Evolutionary conservation across 2,113 vertebrate species (phyloP).

Genomic region (Tetrao urogallus): DNA sequence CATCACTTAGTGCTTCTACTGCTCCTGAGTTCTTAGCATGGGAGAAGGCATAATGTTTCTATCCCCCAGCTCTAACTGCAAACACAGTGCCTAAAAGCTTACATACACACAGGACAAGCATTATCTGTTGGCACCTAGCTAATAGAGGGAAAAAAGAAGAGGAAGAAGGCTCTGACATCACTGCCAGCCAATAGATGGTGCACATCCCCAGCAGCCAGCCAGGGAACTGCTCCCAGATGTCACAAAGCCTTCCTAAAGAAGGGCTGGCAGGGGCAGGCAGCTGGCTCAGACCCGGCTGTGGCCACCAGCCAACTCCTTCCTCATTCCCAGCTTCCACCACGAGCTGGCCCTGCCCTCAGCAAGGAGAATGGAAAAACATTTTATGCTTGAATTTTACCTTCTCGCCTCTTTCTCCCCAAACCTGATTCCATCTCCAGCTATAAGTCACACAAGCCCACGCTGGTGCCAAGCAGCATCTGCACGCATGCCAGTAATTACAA

Average conservation of each 20-base stretch:
- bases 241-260: constrained; percentile 21
- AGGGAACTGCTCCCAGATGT: constrained; percentile 41
- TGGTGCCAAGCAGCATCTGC: background rate
- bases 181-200: background rate
- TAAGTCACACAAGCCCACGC: background rate
- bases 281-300: background rate
- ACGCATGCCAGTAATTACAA: background rate
- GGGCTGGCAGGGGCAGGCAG: background rate
- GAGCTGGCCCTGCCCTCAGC: background rate
- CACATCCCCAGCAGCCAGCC: background rate
- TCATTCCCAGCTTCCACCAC: background rate
- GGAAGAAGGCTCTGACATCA: constrained; percentile 8
- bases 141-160: accelerated
- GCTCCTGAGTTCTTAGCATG: background rate
- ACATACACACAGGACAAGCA: background rate
- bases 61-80: background rate
- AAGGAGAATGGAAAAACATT: background rate
- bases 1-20: background rate
- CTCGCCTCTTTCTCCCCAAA: background rate
- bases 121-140: background rate
- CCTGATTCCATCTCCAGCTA: background rate
- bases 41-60: background rate
- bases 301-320: background rate
- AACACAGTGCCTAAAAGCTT: background rate
- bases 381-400: background rate